Evolutionary conservation across 1,140 invertebrate genomes (phyloP), one percentile per base, ranked within the genome.

Genomic region (Drosophila obscura): DNA sequence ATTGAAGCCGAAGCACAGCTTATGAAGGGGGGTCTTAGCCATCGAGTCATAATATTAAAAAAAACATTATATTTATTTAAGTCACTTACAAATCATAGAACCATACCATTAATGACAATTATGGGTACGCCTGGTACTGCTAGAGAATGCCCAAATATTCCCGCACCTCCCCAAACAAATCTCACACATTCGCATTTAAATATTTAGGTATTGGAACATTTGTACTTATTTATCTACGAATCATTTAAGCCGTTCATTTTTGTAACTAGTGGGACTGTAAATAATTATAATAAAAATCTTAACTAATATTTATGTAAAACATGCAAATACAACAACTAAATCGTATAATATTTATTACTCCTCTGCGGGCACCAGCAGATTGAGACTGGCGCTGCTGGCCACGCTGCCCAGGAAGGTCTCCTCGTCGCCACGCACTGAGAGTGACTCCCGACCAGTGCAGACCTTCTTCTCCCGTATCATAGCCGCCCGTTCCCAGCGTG

Each of bases 381-480:
- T 94, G 13, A 96, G 92, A 93, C 94, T 95, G n/a, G 93, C 93
- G 73, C 94, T 93, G 15, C 90, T 82, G 53, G 92, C 91, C 11
- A 93, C 59, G 13, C 94, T 94, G 69, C 95, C 95, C 64, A 95
- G 90, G 89, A 94, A 95, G 50, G 92, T 94, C 80, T 96, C 95
- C 89, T 96, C 95, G 50, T 95, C 95, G 7, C 96, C 96, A 62
- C 95, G 92, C 50, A 96, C 94, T 0, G 95, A 96, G 1, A 96
- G 90, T 1, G 91, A 87, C 19, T 94, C 93, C 1, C 92, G 90
- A 1, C 93, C 75, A 22, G 93, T 90, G 22, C 60, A 65, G 11
- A 92, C 80, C 66, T 93, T 95, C 73, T 94, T 95, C 80, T 96
- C 96, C 65, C 95, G 94, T 80, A 97, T 94, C 96, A 98, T 97